Evolutionary conservation across 2,797 vertebrate genomes (phyloP).

Genomic region (Pangasius sanitwongsei): DNA sequence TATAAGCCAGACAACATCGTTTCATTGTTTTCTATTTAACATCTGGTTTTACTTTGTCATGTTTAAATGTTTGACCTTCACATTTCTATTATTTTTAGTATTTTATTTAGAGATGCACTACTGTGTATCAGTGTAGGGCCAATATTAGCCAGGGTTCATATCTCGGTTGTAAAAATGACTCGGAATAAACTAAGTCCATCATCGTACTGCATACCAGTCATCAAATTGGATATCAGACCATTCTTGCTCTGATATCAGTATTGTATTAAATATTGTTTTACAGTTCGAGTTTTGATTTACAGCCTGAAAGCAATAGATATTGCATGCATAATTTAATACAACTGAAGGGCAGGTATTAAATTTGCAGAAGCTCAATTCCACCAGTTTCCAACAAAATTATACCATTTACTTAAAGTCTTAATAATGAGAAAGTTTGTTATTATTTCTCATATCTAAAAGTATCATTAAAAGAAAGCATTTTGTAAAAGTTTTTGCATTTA

Average conservation of each 20-base stretch:
- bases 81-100: neutral
- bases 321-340: slow-evolving; percentile 7
- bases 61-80: neutral
- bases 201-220: neutral
- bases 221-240: neutral
- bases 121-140: no score
- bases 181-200: neutral
- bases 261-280: neutral
- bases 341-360: neutral
- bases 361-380: neutral
- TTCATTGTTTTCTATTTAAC: neutral
- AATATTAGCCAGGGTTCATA: neutral
- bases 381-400: neutral
- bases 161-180: neutral
- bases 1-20: neutral
- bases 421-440: neutral
- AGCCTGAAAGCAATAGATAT: neutral
- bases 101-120: neutral
- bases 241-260: neutral
- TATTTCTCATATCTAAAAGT: neutral
- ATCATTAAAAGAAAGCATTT: neutral
- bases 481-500: neutral
- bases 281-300: neutral
- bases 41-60: neutral
- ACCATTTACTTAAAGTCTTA: neutral